Base-by-base conservation (phyloP, 2,888 invertebrate genomes). In the Maniola hyperantus region DNA sequence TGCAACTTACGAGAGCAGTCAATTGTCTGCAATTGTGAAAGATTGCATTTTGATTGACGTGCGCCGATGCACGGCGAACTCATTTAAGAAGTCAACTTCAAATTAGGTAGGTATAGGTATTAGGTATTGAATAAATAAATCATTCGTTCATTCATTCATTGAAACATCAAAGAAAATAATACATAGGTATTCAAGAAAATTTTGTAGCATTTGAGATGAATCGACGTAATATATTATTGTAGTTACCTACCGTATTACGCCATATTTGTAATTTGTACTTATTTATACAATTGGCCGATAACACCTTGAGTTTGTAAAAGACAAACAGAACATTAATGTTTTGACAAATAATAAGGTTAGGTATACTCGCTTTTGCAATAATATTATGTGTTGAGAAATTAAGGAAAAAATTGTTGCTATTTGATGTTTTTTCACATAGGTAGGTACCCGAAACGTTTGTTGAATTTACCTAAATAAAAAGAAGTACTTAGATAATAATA, bases 11-110 rank as follows among this genome's bases (percentile, higher is more conserved):
- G 68, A 62, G 61, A 55, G 64, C 67, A 64, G 51, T 60, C 71
- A 71, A 72, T 73, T 74, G 59, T 65, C 66, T 69, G 69, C 69
- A 71, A 74, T 73, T 72, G 72, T 71, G 71, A 74, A 64, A 68
- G 69, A 74, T 74, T 59, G 72, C 73, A 67, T 60, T 68, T 71
- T 74, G 70, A 73, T 73, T 72, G 72, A 73, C 67, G 63, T 51
- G 13, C 10, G 33, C 34, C 15, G 60, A 60, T 36, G 34, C 48
- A 8, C 55, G 36, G 36, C 18, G 8, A 1, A 15, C 55, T 36
- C 11, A 50, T 60, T n/a, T 33, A 60, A 36, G 44, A 26, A 34
- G 60, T 18, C 60, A 36, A 59, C 26, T 18, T 33, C 34, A 44
- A n/a, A n/a, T n/a, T n/a, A n/a, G n/a, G n/a, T n/a, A n/a, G n/a